Evolutionary conservation across 2,797 vertebrate genomes (phyloP).

Genomic region (Pelodytes ibericus): DNA sequence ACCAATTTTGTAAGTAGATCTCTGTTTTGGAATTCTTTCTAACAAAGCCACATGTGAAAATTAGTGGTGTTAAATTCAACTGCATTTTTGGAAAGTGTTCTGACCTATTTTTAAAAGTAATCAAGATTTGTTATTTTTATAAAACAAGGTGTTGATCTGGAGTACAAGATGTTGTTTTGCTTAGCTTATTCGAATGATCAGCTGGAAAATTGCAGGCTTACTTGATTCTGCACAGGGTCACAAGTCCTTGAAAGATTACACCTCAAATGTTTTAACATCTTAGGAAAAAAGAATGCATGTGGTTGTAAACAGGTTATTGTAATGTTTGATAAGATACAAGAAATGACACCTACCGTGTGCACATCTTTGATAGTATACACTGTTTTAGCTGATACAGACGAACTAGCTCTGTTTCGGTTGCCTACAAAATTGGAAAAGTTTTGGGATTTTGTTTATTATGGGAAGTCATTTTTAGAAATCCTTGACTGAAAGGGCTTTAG

Average conservation of each 20-base stretch:
- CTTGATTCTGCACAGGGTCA: constrained; percentile 35
- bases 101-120: too few species aligned
- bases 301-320: not conserved
- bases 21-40: too few species aligned
- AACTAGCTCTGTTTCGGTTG: too few species aligned
- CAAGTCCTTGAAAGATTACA: constrained; percentile 27
- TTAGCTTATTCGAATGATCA: constrained; percentile 28
- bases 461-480: not conserved
- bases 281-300: constrained; percentile 16
- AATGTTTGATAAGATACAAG: constrained; percentile 25
- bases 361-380: constrained; percentile 7
- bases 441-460: not conserved
- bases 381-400: not conserved
- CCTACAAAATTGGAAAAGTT: too few species aligned
- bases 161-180: constrained; percentile 24
- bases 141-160: constrained; percentile 15
- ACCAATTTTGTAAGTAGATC: too few species aligned
- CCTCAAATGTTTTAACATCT: constrained; percentile 19
- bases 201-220: constrained; percentile 23
- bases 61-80: too few species aligned
- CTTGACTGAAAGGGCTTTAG: constrained; percentile 14
- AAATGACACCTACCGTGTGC: constrained; percentile 13
- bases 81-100: too few species aligned
- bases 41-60: too few species aligned
- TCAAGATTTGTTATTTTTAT: constrained; percentile 20